Base-by-base conservation (phyloP, 2,113 vertebrate genomes). In the Heliornis fulica region DNA sequence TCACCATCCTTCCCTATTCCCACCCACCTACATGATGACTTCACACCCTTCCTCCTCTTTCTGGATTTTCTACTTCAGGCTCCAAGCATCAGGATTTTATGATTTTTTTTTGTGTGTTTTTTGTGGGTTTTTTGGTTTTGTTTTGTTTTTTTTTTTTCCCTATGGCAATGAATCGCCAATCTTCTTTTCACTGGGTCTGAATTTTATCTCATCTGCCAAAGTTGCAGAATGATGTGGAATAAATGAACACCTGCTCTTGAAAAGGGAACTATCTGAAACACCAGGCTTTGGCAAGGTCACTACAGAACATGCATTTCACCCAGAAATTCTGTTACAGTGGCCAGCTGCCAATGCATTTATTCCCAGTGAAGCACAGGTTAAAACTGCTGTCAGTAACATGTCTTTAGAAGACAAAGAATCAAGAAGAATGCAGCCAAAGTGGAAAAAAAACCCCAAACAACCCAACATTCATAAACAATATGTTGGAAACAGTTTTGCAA, bases 231-330 rank as follows among this genome's bases (percentile, higher is more conserved):
- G 77, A 95, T 89, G 91, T 95, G 94, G 87, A 92, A 97, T 92
- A 95, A 93, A 94, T 83, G 94, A 94, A 91, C 93, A 97, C 95
- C 94, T 95, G 95, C 91, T 93, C 93, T 72, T 93, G 91, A 89
- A 95, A 95, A 94, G 81, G 77, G 93, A 96, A 83, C 48, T 91
- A 66, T 95, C 74, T 89, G 61, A 96, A 94, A 82, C 21, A 9
- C 69, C 91, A 93, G 87, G 72, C 69, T 68, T 95, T 97, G 94
- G 93, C 91, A 96, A 76, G 70, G 84, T 68, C 51, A 40, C 19
- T 75, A 72, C 25, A 65, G 70, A 89, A 95, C 76, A 83, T 25
- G 60, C 48, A 53, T 61, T 74, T 89, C 89, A 84, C 87, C 40
- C 91, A 87, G 72, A 87, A 95, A 96, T 94, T 93, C 95, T 96